Conservation (phyloP, 1,140 invertebrate species). For the Bombus pyrosoma region DNA sequence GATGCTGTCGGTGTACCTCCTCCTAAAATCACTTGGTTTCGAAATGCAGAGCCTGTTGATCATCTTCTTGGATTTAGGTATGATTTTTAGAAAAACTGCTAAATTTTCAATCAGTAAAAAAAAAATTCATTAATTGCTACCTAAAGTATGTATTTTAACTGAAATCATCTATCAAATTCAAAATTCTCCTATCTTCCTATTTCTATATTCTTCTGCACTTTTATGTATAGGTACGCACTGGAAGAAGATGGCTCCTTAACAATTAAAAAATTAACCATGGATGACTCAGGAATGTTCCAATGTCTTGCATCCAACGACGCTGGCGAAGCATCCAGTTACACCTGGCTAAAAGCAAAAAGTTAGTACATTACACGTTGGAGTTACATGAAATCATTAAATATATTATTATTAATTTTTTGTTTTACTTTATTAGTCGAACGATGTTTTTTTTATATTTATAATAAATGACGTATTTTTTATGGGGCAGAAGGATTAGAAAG, state of each 20-base stretch:
- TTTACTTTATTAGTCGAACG: constrained; percentile 1
- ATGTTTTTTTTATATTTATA: constrained; percentile 28
- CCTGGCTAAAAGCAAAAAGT: constrained; percentile 98
- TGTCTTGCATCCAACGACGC: constrained; percentile 95
- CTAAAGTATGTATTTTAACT: neutral
- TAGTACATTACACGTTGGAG: constrained; percentile 81
- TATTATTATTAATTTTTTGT: neutral
- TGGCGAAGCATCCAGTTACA: constrained; percentile 93
- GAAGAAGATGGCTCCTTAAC: constrained; percentile 91
- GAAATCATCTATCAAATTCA: neutral
- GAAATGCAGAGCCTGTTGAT: constrained; percentile 86
- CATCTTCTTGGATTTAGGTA: constrained; percentile 77
- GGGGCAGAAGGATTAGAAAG: constrained; percentile 73
- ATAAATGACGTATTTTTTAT: constrained; percentile 70
- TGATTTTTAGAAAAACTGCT: neutral
- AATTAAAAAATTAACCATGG: constrained; percentile 91
- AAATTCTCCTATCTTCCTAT: neutral
- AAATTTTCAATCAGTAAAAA: no score
- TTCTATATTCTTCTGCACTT: neutral
- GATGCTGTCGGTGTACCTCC: constrained; percentile 90
- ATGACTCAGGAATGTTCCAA: constrained; percentile 97
- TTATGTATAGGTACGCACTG: constrained; percentile 84
- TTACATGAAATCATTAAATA: no score
- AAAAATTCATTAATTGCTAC: neutral
- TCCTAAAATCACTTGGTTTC: constrained; percentile 91